Base-by-base conservation (phyloP, 2,888 invertebrate genomes). In the Parascotia fuliginaria region DNA sequence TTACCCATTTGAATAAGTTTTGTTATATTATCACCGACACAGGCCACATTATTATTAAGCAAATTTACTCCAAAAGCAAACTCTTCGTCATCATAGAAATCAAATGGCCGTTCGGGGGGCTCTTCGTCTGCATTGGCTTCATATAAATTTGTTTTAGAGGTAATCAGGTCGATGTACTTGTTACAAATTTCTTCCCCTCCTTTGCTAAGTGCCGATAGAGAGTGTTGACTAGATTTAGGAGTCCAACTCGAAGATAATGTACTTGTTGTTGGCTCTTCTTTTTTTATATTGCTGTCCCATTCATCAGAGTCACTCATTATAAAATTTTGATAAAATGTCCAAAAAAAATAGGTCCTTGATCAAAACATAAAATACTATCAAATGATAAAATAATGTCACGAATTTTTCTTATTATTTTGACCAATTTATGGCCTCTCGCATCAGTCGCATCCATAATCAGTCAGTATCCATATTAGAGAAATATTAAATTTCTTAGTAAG, bases 1-100 rank as follows among this genome's bases (percentile, higher is more conserved):
- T 73, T 75, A 89, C 91, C 86, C 88, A 89, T 85, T 77, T 89
- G 89, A 55, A 90, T 83, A 9, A 89, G 79, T 65, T 83, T 89
- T 9, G 88, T 85, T 9, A 87, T 85, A 52, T 91, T 89, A 47
- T 86, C 82, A 1, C 88, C 89, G 19, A 89, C 89, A 68, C 90
- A 90, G 0, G 89, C 88, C n/a, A 92, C 85, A 68, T 91, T 92
- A 39, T 89, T 89, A 46, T 89, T 89, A 3, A 89, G 52, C 33
- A 92, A 73, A 75, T 89, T 89, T 5, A 88, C 85, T 5, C 89
- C 89, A 75, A 90, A 91, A 15, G 87, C 89, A 67, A 80, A 89
- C 60, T 91, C 90, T 70, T 90, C 90, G 43, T 89, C 89, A 39
- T 92, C 90, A 58, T 79, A 87, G 57, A 87, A 89, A 67, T 90